A percentile compares a stretch with the other conserved stretches of the same genome.
Conservation (phyloP, 2,797 vertebrate species). For the Acanthis flammea region DNA sequence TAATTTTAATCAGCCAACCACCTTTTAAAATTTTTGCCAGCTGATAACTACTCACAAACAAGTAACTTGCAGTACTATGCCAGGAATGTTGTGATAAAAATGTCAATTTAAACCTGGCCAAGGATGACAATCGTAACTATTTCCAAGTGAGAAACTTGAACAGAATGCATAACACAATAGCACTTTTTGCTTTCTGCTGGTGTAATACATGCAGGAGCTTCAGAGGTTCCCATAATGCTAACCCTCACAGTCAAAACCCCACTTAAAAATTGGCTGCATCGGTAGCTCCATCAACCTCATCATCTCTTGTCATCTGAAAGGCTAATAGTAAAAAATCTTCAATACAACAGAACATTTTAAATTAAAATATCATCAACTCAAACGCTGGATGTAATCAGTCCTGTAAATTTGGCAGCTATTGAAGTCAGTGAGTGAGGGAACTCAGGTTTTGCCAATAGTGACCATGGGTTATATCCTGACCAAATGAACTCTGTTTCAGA, state of each 20-base stretch:
- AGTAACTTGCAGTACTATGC: conserved; percentile 10
- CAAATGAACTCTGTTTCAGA: background rate
- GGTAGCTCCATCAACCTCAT: background rate
- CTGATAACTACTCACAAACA: conserved; percentile 49
- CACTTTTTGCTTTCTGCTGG: background rate
- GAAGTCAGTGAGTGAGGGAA: conserved; percentile 11
- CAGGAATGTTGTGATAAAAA: conserved; percentile 60
- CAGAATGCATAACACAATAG: background rate
- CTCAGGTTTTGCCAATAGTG: background rate
- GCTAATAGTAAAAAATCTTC: background rate
- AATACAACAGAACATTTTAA: conserved; percentile 29
- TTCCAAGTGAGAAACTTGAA: conserved; percentile 28
- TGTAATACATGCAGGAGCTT: background rate
- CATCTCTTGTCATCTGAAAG: background rate
- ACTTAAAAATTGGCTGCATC: background rate
- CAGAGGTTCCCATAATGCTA: background rate
- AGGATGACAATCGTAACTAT: conserved; percentile 36
- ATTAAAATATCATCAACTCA: conserved; percentile 39
- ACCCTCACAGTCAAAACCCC: background rate
- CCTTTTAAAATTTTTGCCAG: conserved; percentile 45
- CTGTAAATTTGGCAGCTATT: conserved; percentile 42
- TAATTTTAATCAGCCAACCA: conserved; percentile 46
- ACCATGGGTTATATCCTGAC: background rate
- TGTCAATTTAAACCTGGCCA: conserved; percentile 45
- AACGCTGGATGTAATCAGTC: conserved; percentile 27